Conservation (phyloP, 2,888 invertebrate genomes). For the Hylaea fasciaria region DNA sequence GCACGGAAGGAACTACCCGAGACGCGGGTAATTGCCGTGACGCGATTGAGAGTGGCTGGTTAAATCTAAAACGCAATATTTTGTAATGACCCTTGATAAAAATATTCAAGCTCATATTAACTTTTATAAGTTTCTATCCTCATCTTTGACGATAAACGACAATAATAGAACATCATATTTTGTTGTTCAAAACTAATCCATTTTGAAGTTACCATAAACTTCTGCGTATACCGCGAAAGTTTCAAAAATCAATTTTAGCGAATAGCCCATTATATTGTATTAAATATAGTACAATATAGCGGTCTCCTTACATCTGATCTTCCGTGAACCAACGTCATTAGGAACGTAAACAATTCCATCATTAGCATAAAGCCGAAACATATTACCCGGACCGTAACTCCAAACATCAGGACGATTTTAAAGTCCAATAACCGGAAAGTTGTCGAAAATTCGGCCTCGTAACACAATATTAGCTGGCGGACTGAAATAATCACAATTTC, state of each 20-base stretch:
- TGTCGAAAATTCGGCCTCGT: conserved; percentile 22
- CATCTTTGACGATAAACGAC: no score
- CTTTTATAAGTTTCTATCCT: no score
- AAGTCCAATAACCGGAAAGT: conserved; percentile 28
- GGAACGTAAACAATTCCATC: conserved; percentile 17
- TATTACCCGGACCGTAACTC: conserved; percentile 18
- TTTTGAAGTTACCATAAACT: no score
- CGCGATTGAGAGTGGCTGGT: conserved; percentile 12
- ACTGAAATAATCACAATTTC: conserved; percentile 25
- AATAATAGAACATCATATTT: no score
- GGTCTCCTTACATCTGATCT: conserved; percentile 1
- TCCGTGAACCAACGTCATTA: conserved; percentile 7
- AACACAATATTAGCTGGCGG: conserved; percentile 22
- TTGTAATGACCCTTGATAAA: no score
- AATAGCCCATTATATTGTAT: no score
- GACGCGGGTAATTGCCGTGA: conserved; percentile 26
- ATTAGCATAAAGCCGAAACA: conserved; percentile 26
- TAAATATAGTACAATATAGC: no score
- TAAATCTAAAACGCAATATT: not conserved
- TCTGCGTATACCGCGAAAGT: no score
- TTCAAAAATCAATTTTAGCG: not conserved
- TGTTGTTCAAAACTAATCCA: no score
- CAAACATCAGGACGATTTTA: conserved; percentile 24
- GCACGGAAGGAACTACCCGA: conserved; percentile 18
- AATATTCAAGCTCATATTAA: no score